These are phyloP conservation scores for Litocranius walleri DNA, from an alignment of 2,113 vertebrate species.

Conservation along the genomic window DNA sequence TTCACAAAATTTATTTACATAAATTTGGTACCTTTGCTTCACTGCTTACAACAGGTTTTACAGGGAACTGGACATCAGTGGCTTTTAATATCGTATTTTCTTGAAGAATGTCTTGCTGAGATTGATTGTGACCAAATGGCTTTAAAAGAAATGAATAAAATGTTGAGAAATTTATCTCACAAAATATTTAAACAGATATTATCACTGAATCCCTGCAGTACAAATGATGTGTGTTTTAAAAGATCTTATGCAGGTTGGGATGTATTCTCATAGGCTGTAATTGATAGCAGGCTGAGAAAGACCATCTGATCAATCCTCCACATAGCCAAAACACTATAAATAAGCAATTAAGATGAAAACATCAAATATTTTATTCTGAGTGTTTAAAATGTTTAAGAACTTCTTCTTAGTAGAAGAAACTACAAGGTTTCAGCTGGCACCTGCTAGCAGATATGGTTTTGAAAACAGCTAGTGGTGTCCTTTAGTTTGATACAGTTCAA, in stretches of 20 bases:
- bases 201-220: not conserved
- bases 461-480: not conserved
- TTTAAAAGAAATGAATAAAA: constrained; percentile 76
- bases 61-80: constrained; percentile 98
- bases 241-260: not conserved
- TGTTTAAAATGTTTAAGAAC: not conserved
- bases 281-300: not conserved
- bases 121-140: constrained; percentile 99
- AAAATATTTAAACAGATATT: constrained; percentile 55
- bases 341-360: not conserved
- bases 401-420: not conserved
- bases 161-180: constrained; percentile 52
- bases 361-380: not conserved
- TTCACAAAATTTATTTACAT: constrained; percentile 23
- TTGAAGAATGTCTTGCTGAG: constrained; percentile 99
- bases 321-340: not conserved
- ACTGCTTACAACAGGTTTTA: constrained; percentile 97
- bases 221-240: not conserved
- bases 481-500: not conserved
- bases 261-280: not conserved
- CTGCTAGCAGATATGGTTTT: not conserved
- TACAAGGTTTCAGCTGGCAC: not conserved
- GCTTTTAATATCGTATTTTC: constrained; percentile 99
- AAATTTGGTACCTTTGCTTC: constrained; percentile 94
- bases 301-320: not conserved